Evolutionary conservation across 1,140 invertebrate species (phyloP).

Genomic region (Planococcus citri): DNA sequence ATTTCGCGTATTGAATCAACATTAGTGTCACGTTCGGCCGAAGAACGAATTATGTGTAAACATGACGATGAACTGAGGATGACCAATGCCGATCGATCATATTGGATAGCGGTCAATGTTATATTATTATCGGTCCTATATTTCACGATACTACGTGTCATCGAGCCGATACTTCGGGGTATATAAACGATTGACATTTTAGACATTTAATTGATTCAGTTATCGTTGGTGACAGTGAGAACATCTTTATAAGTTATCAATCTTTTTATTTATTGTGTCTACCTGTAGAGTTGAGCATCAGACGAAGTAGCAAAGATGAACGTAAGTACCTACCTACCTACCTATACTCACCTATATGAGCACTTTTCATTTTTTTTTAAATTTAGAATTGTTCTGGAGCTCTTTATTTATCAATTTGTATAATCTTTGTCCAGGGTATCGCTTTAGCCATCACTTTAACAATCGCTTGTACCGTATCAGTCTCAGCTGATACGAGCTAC

Average conservation of each 20-base stretch:
- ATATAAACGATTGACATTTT: constrained; percentile 9
- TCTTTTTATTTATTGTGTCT: too few relatives aligned
- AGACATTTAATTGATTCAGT: background rate
- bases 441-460: background rate
- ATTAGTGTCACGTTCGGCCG: background rate
- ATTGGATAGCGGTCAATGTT: constrained; percentile 17
- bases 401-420: too few relatives aligned
- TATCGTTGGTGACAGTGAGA: background rate
- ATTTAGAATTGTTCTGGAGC: too few relatives aligned
- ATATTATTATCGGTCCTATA: constrained; percentile 11
- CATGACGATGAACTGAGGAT: background rate
- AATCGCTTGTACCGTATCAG: background rate
- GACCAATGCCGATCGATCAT: background rate
- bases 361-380: too few relatives aligned
- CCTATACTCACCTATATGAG: too few relatives aligned
- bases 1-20: background rate
- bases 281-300: too few relatives aligned
- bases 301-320: background rate
- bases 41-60: background rate
- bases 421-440: background rate
- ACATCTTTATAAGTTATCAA: background rate
- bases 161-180: background rate
- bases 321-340: background rate
- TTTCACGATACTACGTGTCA: constrained; percentile 14
- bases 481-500: background rate